Base-by-base conservation (phyloP, 1,140 invertebrate genomes). In the Trialeurodes vaporariorum region DNA sequence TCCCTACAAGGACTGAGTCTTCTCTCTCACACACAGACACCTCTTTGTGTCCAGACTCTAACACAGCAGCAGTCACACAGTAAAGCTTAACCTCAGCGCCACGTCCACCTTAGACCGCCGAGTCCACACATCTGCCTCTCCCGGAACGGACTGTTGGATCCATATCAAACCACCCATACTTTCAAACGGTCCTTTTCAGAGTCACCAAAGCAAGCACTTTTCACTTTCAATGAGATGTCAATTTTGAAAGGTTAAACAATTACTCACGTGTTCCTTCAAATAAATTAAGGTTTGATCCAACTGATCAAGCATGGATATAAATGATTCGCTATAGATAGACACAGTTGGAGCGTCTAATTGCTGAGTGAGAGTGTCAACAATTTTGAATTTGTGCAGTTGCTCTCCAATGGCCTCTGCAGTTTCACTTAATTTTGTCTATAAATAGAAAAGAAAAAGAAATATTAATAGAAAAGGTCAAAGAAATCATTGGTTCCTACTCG, bases 271-370 rank as follows among this genome's bases (percentile, higher is more conserved):
- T 67, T 80, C 81, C 60, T 86, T 86, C 75, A 97, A 85, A 79
- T 95, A 97, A 2, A 86, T 83, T 66, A 96, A 87, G 72, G 92
- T 94, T 26, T 88, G 85, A 78, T 97, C 93, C 64, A 98, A 88
- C 73, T 91, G 86, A 27, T 87, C 86, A 13, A 98, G 79, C 66
- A 94, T 83, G 64, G 85, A 83, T 65, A 91, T 86, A 75, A 95
- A 94, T 1, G 84, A 84, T 73, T 93, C 91, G 78, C 87, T 93
- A 65, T 87, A 89, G 0, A 92, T 87, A 1, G 88, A 89, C 68
- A 94, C 80, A 1, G 87, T 90, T 22, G 89, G 85, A 49, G 88
- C 90, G 73, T 85, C 87, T 11, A 93, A 80, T 72, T 91, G 85
- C 77, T 92, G 87, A 61, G 87, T 86, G 62, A 94, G 83, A 69